Percentiles rank a stretch among this genome's conserved stretches.
These are phyloP conservation scores for Sylvietta virens DNA, from an alignment of 2,113 vertebrate genomes.

Conservation along the genomic window DNA sequence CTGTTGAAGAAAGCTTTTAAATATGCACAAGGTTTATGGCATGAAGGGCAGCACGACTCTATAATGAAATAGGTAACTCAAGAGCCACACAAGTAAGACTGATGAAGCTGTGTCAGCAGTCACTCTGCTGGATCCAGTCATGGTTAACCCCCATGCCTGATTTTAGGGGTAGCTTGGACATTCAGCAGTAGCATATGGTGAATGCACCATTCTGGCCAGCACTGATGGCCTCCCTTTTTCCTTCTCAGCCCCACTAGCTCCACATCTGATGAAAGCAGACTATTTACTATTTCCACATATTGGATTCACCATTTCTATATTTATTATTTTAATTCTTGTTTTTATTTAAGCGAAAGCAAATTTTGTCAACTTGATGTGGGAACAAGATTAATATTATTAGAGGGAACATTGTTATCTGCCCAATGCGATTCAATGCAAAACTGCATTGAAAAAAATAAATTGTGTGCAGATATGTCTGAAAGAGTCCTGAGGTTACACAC, in stretches of 20 bases:
- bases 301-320: neutral
- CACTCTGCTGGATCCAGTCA: neutral
- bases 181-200: neutral
- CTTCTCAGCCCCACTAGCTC: neutral
- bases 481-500: neutral
- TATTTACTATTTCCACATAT: neutral
- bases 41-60: neutral
- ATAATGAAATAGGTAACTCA: neutral
- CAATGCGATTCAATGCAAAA: neutral
- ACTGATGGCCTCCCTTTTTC: neutral
- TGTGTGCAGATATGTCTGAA: neutral
- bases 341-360: neutral
- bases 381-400: neutral
- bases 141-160: neutral
- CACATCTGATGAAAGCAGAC: neutral
- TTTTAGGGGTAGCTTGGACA: neutral
- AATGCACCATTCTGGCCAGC: neutral
- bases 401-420: neutral
- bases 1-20: neutral
- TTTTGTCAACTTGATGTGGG: neutral
- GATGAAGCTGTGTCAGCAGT: neutral
- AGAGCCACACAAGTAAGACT: neutral
- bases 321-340: neutral
- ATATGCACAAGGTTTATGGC: neutral
- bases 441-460: neutral